Evolutionary conservation across 2,113 vertebrate species (phyloP).

Genomic region (Lampris incognitus): DNA sequence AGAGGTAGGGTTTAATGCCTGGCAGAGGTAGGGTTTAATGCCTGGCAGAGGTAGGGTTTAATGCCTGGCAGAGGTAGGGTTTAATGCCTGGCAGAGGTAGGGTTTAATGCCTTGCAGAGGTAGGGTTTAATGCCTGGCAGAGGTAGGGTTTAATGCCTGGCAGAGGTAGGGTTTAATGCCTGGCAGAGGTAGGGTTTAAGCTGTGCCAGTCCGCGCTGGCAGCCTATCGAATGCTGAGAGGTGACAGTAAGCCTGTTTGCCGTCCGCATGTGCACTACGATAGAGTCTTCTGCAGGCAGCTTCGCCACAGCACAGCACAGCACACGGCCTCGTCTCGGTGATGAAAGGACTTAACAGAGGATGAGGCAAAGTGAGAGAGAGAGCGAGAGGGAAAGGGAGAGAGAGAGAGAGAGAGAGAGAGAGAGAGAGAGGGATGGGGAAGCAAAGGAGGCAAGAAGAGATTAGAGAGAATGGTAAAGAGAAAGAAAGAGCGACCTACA

Average conservation of each 20-base stretch:
- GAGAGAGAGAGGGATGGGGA: background rate
- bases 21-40: constrained; percentile 44
- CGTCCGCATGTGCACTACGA: constrained; percentile 30
- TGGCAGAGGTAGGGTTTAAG: constrained; percentile 31
- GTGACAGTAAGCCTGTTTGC: constrained; percentile 69
- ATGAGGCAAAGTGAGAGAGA: background rate
- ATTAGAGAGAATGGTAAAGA: background rate
- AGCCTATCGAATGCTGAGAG: constrained; percentile 41
- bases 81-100: constrained; percentile 27
- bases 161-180: constrained; percentile 41
- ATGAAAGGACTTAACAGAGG: constrained; percentile 28
- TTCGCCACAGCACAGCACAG: constrained; percentile 53
- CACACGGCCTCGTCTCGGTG: constrained; percentile 15
- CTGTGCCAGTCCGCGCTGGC: constrained; percentile 27
- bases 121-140: constrained; percentile 31
- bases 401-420: background rate
- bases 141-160: no score
- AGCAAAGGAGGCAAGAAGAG: background rate
- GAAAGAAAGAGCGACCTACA: background rate
- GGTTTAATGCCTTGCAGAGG: constrained; percentile 36
- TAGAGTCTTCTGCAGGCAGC: constrained; percentile 55
- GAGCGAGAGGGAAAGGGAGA: background rate
- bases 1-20: no score
- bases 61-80: constrained; percentile 31
- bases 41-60: no score